Evolutionary conservation across 2,113 vertebrate genomes (phyloP).

Genomic region (Naja naja): DNA sequence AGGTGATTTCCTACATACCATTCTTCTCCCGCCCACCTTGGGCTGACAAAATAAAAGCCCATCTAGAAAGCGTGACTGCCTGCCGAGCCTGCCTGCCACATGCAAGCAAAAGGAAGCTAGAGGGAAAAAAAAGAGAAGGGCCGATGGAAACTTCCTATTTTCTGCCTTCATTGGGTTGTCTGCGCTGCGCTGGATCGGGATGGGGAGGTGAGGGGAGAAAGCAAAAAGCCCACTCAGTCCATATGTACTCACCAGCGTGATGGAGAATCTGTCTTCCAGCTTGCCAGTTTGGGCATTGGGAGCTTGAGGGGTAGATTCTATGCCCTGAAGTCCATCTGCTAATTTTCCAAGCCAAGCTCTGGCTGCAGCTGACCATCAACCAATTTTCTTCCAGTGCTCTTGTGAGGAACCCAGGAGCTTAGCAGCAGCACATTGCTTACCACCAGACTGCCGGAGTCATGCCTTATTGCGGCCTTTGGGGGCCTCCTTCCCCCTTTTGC

Average conservation of each 20-base stretch:
- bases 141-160: no score
- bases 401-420: constrained; percentile 50
- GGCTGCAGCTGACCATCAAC: constrained; percentile 32
- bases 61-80: no score
- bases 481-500: no score
- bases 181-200: background rate
- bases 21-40: no score
- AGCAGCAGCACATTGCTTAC: constrained; percentile 75
- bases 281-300: constrained; percentile 92
- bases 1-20: no score
- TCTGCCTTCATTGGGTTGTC: background rate
- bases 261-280: constrained; percentile 90
- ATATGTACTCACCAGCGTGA: constrained; percentile 84
- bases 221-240: background rate
- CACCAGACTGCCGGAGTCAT: no score
- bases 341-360: constrained; percentile 41
- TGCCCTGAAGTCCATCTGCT: constrained; percentile 84
- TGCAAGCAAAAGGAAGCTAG: no score
- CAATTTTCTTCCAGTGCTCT: constrained; percentile 37
- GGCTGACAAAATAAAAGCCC: no score
- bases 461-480: no score
- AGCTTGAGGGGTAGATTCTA: constrained; percentile 88
- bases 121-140: no score
- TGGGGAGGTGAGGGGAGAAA: background rate
- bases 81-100: no score